phyloP scores from a whole-genome alignment of 2,797 vertebrate species.

The Tiaroga cobitis region DNA sequence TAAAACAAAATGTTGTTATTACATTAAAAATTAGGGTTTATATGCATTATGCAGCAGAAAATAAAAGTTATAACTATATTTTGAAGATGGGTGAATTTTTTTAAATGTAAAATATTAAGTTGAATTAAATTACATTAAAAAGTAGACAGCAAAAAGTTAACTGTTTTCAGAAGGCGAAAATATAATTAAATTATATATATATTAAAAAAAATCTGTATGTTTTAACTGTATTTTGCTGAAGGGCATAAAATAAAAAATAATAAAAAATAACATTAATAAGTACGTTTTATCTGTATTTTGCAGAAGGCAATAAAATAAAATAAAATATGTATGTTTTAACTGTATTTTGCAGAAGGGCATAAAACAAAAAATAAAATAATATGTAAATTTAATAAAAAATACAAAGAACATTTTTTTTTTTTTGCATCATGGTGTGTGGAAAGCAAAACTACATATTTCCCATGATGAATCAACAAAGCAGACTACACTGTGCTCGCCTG shows the following conservation, averaged over 20 bases:
- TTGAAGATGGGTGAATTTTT: background rate
- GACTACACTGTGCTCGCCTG: background rate
- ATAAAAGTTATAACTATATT: background rate
- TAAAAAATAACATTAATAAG: background rate
- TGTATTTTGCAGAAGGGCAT: background rate
- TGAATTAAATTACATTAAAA: background rate
- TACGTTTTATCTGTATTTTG: background rate
- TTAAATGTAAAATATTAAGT: background rate
- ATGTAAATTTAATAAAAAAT: no score
- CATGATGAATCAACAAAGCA: background rate
- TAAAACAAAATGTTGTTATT: background rate
- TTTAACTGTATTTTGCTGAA: background rate
- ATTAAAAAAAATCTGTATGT: background rate
- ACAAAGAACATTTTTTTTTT: no score
- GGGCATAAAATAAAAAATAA: background rate
- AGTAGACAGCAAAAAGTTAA: background rate
- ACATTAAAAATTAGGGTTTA: background rate
- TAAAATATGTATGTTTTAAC: background rate
- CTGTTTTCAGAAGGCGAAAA: background rate
- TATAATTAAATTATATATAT: background rate
- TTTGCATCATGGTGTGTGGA: background rate
- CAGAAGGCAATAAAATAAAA: background rate
- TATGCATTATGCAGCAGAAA: background rate
- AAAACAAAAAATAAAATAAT: background rate
- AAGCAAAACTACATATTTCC: background rate